Evolutionary conservation across 2,113 vertebrate genomes (phyloP).

Genomic region (Leptodactylus fuscus): DNA sequence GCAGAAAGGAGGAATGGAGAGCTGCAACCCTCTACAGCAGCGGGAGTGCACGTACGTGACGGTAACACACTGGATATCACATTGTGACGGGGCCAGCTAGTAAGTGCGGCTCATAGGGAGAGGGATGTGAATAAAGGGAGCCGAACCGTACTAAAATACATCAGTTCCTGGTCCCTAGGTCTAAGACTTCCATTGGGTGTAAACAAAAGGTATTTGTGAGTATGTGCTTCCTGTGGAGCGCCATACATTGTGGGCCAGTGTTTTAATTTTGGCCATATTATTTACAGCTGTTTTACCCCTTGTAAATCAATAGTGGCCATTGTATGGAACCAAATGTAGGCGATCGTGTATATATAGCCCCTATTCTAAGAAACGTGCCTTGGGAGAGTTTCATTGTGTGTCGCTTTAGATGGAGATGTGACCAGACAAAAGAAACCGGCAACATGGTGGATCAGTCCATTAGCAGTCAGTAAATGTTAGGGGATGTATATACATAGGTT

Average conservation of each 20-base stretch:
- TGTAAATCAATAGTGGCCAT: slow-evolving; percentile 24
- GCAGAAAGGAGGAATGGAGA: not conserved
- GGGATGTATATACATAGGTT: no score
- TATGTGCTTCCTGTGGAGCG: not conserved
- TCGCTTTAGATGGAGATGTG: slow-evolving; percentile 22
- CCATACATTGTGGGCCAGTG: not conserved
- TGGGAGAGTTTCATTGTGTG: not conserved
- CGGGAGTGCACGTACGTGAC: not conserved
- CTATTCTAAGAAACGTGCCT: not conserved
- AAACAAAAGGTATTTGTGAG: slow-evolving; percentile 22
- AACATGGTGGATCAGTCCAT: not conserved
- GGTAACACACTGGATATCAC: slow-evolving; percentile 4
- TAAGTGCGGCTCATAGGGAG: slow-evolving; percentile 4
- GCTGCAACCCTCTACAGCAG: not conserved
- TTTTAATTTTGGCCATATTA: not conserved
- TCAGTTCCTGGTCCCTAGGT: not conserved
- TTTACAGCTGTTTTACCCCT: not conserved
- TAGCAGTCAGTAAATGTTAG: not conserved
- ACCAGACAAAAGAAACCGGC: no score
- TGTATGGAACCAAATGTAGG: not conserved
- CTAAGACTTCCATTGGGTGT: not conserved
- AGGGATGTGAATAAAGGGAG: not conserved
- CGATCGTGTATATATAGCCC: not conserved
- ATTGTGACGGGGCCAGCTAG: not conserved
- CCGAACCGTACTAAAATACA: not conserved